These are phyloP conservation scores for Tribolium madens DNA, from an alignment of 1,140 invertebrate species.

Conservation along the genomic window DNA sequence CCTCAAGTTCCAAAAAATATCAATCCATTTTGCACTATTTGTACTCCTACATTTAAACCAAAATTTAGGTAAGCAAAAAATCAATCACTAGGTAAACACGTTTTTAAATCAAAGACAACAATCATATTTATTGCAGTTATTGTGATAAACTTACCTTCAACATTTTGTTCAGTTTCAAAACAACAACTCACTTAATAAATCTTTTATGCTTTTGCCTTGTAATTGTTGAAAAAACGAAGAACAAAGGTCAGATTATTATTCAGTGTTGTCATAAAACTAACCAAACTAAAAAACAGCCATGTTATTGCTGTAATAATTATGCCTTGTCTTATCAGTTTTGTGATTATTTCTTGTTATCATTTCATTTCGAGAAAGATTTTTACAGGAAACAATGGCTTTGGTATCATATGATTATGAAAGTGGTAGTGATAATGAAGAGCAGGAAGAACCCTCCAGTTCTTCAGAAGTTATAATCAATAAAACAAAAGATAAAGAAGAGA, in stretches of 20 bases:
- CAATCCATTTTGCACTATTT: too few relatives aligned
- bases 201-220: not conserved
- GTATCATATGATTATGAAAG: slow-evolving; percentile 60
- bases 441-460: slow-evolving; percentile 11
- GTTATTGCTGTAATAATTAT: not conserved
- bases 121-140: not conserved
- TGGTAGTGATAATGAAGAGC: slow-evolving; percentile 55
- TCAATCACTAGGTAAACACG: not conserved
- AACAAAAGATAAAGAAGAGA: not conserved
- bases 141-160: slow-evolving; percentile 9
- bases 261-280: not conserved
- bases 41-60: too few relatives aligned
- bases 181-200: not conserved
- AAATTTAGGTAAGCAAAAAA: not conserved
- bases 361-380: not conserved
- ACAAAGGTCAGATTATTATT: slow-evolving; percentile 4
- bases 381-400: slow-evolving; percentile 53
- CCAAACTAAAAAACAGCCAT: not conserved
- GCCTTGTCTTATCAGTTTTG: not conserved
- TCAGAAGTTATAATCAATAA: slow-evolving; percentile 5
- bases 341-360: slow-evolving; percentile 7
- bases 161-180: slow-evolving; percentile 3
- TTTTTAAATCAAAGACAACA: not conserved
- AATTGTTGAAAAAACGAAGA: not conserved
- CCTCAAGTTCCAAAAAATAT: too few relatives aligned